Conservation (phyloP, 2,888 invertebrate genomes). For the Metallyticus violacea region DNA sequence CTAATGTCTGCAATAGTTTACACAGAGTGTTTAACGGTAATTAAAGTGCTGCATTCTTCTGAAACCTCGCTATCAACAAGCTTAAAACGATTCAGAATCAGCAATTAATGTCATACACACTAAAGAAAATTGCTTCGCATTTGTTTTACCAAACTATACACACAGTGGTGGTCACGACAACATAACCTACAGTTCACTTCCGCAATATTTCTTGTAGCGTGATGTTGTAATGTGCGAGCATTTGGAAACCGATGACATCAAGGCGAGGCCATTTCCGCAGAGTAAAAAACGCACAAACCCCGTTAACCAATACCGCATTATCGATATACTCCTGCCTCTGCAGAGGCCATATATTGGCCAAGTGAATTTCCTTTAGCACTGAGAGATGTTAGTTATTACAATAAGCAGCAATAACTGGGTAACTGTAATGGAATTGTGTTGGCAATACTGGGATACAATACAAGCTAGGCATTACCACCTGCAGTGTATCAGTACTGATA, state of each 20-base stretch:
- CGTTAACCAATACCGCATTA: neutral
- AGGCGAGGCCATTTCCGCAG: neutral
- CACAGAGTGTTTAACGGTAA: too few relatives aligned
- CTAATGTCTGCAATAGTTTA: too few relatives aligned
- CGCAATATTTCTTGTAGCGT: neutral
- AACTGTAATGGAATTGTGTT: neutral
- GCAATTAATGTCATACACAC: too few relatives aligned
- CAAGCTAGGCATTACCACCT: too few relatives aligned
- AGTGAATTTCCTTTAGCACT: neutral
- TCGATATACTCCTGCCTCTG: too few relatives aligned
- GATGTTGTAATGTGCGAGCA: neutral
- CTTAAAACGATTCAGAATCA: too few relatives aligned
- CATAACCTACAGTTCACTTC: neutral
- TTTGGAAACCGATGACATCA: neutral
- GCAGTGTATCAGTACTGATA: neutral
- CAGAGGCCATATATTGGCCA: neutral
- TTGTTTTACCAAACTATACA: neutral
- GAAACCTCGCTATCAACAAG: too few relatives aligned
- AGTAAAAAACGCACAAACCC: neutral
- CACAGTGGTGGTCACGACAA: neutral
- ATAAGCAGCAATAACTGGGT: neutral
- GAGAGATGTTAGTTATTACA: neutral
- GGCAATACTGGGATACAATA: neutral
- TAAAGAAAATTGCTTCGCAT: neutral
- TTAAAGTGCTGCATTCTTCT: too few relatives aligned